Evolutionary conservation across 2,888 invertebrate genomes (phyloP).

Genomic region (Tromatobia lineatoria): DNA sequence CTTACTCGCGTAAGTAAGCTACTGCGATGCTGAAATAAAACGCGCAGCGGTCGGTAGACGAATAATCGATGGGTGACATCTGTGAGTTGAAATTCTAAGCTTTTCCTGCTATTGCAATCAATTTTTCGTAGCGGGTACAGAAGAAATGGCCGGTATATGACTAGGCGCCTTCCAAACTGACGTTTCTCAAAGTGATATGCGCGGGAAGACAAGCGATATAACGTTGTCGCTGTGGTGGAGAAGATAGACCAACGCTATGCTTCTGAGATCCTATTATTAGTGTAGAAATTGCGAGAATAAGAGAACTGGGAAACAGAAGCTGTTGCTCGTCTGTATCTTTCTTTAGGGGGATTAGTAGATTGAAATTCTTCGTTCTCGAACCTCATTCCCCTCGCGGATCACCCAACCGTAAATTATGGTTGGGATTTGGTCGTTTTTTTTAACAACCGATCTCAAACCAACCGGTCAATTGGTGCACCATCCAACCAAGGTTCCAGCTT

Average conservation of each 20-base stretch:
- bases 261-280: constrained; percentile 37
- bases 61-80: constrained; percentile 17
- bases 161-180: constrained; percentile 1
- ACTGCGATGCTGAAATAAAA: not conserved
- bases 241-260: constrained; percentile 23
- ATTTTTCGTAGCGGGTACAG: not conserved
- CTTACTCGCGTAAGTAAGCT: not conserved
- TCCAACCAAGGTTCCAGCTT: no score
- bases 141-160: not conserved
- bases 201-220: constrained; percentile 23
- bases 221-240: constrained; percentile 5
- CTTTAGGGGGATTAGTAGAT: not conserved
- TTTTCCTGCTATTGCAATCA: not conserved
- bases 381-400: no score
- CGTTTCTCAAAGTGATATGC: not conserved
- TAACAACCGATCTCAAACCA: no score
- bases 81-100: not conserved
- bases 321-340: not conserved
- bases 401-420: no score
- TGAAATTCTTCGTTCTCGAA: not conserved
- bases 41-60: not conserved
- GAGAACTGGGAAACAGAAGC: constrained; percentile 3
- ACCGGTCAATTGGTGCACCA: no score
- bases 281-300: constrained; percentile 37
- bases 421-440: no score